Evolutionary conservation across 37 sponge, comb jelly and placozoan genomes (phyloP), one percentile per base, ranked within the genome.

Genomic region (Chondrilla cf. caribensis): DNA sequence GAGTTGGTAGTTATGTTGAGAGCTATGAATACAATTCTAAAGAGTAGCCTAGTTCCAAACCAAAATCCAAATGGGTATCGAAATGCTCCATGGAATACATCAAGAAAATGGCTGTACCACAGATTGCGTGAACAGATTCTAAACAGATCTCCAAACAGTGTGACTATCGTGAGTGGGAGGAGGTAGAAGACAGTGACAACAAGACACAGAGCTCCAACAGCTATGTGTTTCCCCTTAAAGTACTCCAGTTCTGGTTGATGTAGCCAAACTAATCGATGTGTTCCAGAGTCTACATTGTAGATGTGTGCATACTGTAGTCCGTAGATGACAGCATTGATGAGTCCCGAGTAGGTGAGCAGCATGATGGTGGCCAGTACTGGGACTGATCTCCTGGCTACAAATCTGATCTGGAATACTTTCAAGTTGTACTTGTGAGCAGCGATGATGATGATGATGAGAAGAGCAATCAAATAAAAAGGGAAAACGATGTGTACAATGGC

Each of bases 401-500:
- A 37, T 11, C 41, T 62, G 0, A 77, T 31, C 21, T 37, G 29
- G 43, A 73, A 73, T 39, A 73, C 40, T n/a, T 21, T 80, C 38
- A 58, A 29, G 26, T 31, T 31, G 22, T 8, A 80, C 7, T 58
- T 58, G 60, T 59, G 60, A 36, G 60, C 44, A 22, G 24, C 80
- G 0, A 83, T 4, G 18, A 81, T 86, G 9, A 90, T 77, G 26
- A 11, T 35, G 26, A 79, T 2, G 25, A 84, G 44, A 6, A 90
- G 38, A 17, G 81, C 26, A 51, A 90, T 38, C 47, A 90, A 77
- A 47, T 90, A 90, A 21, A 76, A 42, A 2, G 91, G 91, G 38
- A 90, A 90, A 58, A 87, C 70, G 44, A 60, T 80, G 58, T 83
- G 87, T n/a, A 90, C 55, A 2, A 71, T 79, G 28, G 64, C 58